Evolutionary conservation across 1,140 invertebrate genomes (phyloP).

Genomic region (Drosophila orena): DNA sequence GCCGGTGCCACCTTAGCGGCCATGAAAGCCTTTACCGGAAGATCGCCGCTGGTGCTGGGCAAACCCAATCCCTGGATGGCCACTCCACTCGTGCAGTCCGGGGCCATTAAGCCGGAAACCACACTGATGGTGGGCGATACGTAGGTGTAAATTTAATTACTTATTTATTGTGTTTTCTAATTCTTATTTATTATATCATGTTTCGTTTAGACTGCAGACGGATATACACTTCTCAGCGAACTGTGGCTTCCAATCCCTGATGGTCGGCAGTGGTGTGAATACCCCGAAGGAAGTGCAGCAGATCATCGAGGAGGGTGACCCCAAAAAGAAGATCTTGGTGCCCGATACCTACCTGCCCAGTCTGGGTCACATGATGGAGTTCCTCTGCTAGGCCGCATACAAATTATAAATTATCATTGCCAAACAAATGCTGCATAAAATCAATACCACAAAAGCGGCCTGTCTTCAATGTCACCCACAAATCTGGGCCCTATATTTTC

Average conservation of each 20-base stretch:
- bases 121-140: slow-evolving; percentile 71
- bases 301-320: slow-evolving; percentile 25
- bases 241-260: slow-evolving; percentile 59
- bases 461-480: slow-evolving; percentile 33
- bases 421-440: slow-evolving; percentile 41
- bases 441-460: slow-evolving; percentile 46
- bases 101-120: slow-evolving; percentile 46
- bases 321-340: slow-evolving; percentile 23
- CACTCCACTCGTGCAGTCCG: not conserved
- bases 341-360: slow-evolving; percentile 62
- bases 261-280: slow-evolving; percentile 58
- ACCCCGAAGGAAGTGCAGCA: slow-evolving; percentile 34
- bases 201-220: slow-evolving; percentile 31
- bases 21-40: slow-evolving; percentile 28
- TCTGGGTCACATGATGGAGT: slow-evolving; percentile 40
- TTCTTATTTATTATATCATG: not conserved
- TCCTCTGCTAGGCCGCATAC: slow-evolving; percentile 51
- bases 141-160: slow-evolving; percentile 28
- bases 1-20: slow-evolving; percentile 57
- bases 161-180: no score
- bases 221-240: slow-evolving; percentile 60
- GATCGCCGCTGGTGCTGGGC: slow-evolving; percentile 55
- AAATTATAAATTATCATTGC: slow-evolving; percentile 67
- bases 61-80: slow-evolving; percentile 68
- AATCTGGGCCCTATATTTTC: slow-evolving; percentile 12